Percentiles rank a stretch among this genome's conserved stretches.
Evolutionary conservation across 2,113 vertebrate species (phyloP).

Genomic region (Daboia siamensis): DNA sequence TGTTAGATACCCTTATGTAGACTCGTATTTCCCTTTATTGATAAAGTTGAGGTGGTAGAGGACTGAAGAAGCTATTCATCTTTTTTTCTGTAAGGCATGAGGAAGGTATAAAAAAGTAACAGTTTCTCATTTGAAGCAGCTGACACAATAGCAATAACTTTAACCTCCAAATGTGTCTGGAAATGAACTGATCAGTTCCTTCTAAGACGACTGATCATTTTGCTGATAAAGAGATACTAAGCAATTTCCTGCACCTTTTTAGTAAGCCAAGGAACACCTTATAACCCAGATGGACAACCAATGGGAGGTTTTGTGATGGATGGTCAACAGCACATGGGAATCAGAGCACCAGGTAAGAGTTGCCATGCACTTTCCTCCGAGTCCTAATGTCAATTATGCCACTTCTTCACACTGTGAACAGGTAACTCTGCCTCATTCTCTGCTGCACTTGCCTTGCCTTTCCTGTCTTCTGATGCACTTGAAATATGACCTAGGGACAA

Average conservation of each 20-base stretch:
- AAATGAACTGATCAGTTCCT: constrained; percentile 5
- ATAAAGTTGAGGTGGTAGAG: neutral
- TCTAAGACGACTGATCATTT: neutral
- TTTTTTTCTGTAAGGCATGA: neutral
- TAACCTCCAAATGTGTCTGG: neutral
- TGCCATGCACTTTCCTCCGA: neutral
- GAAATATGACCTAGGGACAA: constrained; percentile 49
- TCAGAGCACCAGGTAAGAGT: constrained; percentile 97
- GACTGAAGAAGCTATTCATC: neutral
- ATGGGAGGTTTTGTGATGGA: constrained; percentile 99
- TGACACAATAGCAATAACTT: constrained; percentile 2
- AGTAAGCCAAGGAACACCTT: constrained; percentile 99
- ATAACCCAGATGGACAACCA: constrained; percentile 97
- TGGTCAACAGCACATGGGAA: constrained; percentile 99
- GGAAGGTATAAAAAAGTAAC: accelerated
- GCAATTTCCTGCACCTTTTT: constrained; percentile 69
- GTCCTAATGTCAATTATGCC: constrained; percentile 21
- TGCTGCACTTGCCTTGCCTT: constrained; percentile 55
- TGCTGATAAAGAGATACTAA: constrained; percentile 41
- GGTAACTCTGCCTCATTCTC: constrained; percentile 55
- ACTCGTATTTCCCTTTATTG: neutral
- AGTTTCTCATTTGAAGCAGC: accelerated
- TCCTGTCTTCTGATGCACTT: constrained; percentile 70
- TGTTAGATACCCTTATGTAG: neutral
- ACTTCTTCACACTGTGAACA: constrained; percentile 33